Evolutionary conservation across 1,140 invertebrate genomes (phyloP), one percentile per base, ranked within the genome.

Genomic region (Diploscapter pachys): DNA sequence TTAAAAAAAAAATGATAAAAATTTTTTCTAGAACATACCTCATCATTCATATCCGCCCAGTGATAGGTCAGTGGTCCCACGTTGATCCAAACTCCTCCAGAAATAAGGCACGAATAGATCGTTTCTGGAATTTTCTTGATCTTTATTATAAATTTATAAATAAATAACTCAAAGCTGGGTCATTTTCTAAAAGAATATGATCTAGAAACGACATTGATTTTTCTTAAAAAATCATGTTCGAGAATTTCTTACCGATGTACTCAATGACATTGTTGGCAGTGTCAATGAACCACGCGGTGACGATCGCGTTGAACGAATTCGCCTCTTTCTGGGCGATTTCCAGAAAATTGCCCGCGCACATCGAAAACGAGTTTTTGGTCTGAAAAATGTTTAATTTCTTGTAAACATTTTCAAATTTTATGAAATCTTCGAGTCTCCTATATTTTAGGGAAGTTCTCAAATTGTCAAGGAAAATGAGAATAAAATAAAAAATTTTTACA

Each of bases 301-400:
- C 73, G 8, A 74, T 65, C 5, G 48, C 61, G 70, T 74, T 67
- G 53, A 64, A 74, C 13, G 31, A 3, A 4, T 6, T 48, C 3
- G 31, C 57, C 11, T 68, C 66, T n/a, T 54, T 53, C 63, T 49
- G 31, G 3, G 64, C 49, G 2, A 74, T 55, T 63, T 74, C 73
- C 48, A 74, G 48, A 65, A 74, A 74, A 48, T 74, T 64, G 49
- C 73, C 73, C 49, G 73, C 73, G 63, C 73, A 74, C 63, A 74
- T 74, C 5, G 73, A 64, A 49, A 74, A 74, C 49, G 50, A 57
- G 53, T 68, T 69, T 53, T 5, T 53, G 4, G 65, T 55, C n/a
- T 56, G 70, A n/a, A 59, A 3, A 8, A 52, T 13, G 0, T 48
- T 53, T 6, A 51, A 52, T 31, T 31, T 31, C 31, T 31, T 5